These are phyloP conservation scores for Brachionus asplanchnoidis DNA, from an alignment of 1,140 invertebrate genomes.

Conservation along the genomic window DNA sequence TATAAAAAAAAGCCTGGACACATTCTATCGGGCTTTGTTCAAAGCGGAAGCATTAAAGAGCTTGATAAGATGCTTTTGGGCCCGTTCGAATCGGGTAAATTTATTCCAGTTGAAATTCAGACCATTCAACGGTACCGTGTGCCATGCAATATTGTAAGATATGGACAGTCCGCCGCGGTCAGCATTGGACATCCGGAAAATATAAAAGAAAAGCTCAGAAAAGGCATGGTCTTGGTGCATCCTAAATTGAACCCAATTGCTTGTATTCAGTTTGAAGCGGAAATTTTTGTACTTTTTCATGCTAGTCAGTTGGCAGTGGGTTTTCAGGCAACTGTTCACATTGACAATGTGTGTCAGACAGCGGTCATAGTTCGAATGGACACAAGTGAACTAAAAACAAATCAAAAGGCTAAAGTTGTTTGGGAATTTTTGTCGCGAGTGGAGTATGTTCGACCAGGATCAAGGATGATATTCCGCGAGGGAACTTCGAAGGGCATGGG, in stretches of 20 bases:
- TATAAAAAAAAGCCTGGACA: constrained; percentile 49
- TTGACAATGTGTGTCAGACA: constrained; percentile 88
- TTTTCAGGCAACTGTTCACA: constrained; percentile 87
- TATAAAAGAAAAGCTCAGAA: constrained; percentile 58
- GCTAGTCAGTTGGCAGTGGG: constrained; percentile 74
- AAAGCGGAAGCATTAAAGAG: constrained; percentile 79
- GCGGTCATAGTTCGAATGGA: constrained; percentile 64
- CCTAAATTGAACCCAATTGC: constrained; percentile 48
- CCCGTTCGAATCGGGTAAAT: constrained; percentile 76
- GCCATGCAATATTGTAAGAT: constrained; percentile 75
- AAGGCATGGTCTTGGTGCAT: constrained; percentile 56
- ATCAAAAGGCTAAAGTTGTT: constrained; percentile 76
- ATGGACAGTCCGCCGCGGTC: constrained; percentile 82
- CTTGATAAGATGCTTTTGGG: constrained; percentile 73
- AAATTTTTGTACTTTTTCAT: constrained; percentile 77
- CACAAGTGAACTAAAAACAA: constrained; percentile 65
- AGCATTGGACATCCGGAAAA: constrained; percentile 65
- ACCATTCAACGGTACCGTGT: constrained; percentile 85
- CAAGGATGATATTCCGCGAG: constrained; percentile 78
- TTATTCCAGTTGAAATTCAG: constrained; percentile 70
- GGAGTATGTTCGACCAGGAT: constrained; percentile 82
- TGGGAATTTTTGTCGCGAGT: constrained; percentile 83
- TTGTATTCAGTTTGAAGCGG: constrained; percentile 63
- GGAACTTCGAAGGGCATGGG: constrained; percentile 79
- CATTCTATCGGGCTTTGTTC: constrained; percentile 75